Percentiles rank a stretch among this genome's conserved stretches.
phyloP scores from a whole-genome alignment of 2,113 vertebrate genomes.

The Heloderma charlesbogerti region DNA sequence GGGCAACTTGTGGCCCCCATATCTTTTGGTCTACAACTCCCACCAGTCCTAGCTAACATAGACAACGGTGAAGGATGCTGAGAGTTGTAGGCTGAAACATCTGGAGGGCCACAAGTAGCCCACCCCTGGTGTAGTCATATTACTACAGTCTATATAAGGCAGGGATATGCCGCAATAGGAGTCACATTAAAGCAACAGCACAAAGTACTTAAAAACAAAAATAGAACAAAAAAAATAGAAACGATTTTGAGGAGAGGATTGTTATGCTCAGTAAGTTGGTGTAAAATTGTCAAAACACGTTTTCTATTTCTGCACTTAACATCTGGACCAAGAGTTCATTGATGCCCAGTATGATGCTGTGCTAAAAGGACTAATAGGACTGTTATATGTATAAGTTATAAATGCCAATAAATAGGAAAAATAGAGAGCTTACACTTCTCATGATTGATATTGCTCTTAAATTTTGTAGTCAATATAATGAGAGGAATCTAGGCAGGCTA shows the following conservation, averaged over 20 bases:
- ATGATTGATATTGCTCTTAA: neutral
- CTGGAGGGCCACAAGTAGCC: too few species aligned
- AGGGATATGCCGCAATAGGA: neutral
- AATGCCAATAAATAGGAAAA: neutral
- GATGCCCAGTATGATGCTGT: neutral
- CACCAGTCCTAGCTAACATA: too few species aligned
- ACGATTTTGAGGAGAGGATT: neutral
- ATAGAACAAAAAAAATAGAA: neutral
- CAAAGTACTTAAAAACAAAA: too few species aligned
- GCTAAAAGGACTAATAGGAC: neutral
- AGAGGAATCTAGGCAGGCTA: neutral
- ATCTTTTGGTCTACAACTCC: too few species aligned
- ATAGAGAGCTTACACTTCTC: neutral
- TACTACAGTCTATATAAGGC: neutral
- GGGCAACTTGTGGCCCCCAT: too few species aligned
- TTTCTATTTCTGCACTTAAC: neutral
- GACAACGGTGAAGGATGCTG: too few species aligned
- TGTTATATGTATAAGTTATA: neutral
- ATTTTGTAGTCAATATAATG: too few species aligned
- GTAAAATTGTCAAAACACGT: neutral
- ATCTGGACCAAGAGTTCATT: neutral
- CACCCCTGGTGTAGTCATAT: neutral
- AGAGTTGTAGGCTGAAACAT: too few species aligned
- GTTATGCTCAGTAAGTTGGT: neutral
- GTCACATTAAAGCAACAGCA: neutral